Conservation (phyloP, 1,140 invertebrate genomes). For the Achroia grisella region DNA sequence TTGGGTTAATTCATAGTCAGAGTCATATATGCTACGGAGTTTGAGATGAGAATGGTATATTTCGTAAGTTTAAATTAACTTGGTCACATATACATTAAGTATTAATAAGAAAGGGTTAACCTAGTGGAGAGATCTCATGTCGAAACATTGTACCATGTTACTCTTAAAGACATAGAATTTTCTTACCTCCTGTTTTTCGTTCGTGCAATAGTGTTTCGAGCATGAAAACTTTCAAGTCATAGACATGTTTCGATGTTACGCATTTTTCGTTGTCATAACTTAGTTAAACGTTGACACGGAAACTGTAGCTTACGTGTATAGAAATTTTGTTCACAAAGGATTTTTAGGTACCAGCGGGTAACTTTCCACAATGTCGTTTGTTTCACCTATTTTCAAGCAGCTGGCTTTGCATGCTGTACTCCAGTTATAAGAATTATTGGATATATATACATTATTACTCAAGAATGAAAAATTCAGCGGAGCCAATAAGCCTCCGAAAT, state of each 20-base stretch:
- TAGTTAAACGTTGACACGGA: no score
- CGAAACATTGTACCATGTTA: slow-evolving; percentile 6
- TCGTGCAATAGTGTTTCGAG: slow-evolving; percentile 23
- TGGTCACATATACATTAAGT: slow-evolving; percentile 2
- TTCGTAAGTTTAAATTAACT: slow-evolving; percentile 4
- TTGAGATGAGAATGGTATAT: neutral
- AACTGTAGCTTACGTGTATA: no score
- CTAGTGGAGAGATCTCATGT: neutral
- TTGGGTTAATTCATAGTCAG: neutral
- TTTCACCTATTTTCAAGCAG: no score
- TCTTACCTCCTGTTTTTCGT: slow-evolving; percentile 15
- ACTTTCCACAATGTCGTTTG: no score
- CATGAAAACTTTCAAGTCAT: slow-evolving; percentile 29
- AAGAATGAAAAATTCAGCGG: no score
- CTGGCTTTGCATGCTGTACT: no score
- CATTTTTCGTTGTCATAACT: slow-evolving; percentile 27
- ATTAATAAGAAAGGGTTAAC: neutral
- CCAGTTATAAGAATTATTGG: no score
- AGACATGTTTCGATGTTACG: slow-evolving; percentile 40
- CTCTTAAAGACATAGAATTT: slow-evolving; percentile 23
- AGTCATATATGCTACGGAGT: no score
- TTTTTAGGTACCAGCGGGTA: no score
- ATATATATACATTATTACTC: no score
- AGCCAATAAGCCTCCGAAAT: no score
- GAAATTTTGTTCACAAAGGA: neutral